A percentile compares a stretch with the other conserved stretches of the same genome.
Evolutionary conservation across 2,888 invertebrate species (phyloP).

Genomic region (Pterostichus madidus): DNA sequence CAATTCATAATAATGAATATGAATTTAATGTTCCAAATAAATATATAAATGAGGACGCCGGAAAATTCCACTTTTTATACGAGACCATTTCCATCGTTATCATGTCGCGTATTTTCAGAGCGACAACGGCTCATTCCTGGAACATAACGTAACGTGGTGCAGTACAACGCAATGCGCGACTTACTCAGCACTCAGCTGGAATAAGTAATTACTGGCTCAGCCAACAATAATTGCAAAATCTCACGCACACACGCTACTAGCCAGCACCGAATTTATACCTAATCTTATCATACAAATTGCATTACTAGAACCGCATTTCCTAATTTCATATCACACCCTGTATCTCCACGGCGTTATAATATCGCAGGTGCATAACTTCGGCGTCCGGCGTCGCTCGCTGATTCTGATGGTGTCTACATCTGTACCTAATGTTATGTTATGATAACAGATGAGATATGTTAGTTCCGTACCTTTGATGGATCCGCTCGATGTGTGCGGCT

Average conservation of each 20-base stretch:
- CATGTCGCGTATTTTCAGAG: slow-evolving; percentile 30
- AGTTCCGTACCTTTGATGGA: slow-evolving; percentile 87
- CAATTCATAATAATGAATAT: neutral
- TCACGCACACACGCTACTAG: neutral
- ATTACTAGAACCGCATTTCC: slow-evolving; percentile 58
- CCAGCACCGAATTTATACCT: slow-evolving; percentile 16
- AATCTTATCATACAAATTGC: slow-evolving; percentile 54
- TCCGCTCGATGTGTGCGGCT: slow-evolving; percentile 89
- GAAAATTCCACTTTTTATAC: slow-evolving; percentile 59
- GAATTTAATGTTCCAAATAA: neutral
- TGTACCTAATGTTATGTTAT: too few species aligned
- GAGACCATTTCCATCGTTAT: slow-evolving; percentile 49
- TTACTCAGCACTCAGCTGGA: slow-evolving; percentile 25
- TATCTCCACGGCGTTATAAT: neutral
- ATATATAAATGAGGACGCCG: slow-evolving; percentile 29
- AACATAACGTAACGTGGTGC: slow-evolving; percentile 33
- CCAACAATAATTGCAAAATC: slow-evolving; percentile 51
- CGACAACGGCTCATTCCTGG: slow-evolving; percentile 16
- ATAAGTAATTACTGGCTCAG: slow-evolving; percentile 35
- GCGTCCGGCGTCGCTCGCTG: too few species aligned
- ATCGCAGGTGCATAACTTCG: neutral
- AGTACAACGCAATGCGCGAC: slow-evolving; percentile 40
- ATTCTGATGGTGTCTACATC: too few species aligned
- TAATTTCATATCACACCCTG: slow-evolving; percentile 56
- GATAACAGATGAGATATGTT: too few species aligned